phyloP scores from a whole-genome alignment of 2,888 invertebrate species.

The Candidula unifasciata region DNA sequence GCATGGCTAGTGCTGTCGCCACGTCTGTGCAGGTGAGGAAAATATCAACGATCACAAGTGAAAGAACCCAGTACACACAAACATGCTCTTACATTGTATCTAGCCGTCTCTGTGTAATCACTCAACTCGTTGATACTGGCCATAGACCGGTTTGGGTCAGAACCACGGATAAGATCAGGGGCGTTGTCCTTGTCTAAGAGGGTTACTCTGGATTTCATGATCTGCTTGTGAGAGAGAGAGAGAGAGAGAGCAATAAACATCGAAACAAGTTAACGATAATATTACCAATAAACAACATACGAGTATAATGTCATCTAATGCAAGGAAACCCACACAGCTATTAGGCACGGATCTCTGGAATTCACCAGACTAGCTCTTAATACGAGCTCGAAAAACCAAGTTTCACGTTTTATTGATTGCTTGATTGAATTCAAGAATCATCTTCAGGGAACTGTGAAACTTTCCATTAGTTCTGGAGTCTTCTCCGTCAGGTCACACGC shows the following conservation, averaged over 20 bases:
- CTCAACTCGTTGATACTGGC: slow-evolving; percentile 70
- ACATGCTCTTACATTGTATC: slow-evolving; percentile 86
- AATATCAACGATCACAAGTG: too few relatives aligned
- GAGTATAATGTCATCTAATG: neutral
- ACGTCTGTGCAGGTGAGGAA: too few relatives aligned
- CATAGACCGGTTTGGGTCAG: slow-evolving; percentile 74
- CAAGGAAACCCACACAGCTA: too few relatives aligned
- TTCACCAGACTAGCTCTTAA: too few relatives aligned
- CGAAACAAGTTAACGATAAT: neutral
- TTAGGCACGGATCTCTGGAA: too few relatives aligned
- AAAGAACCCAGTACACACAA: slow-evolving; percentile 86
- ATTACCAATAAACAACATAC: neutral
- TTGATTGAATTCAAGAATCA: too few relatives aligned
- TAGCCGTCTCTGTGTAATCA: slow-evolving; percentile 79
- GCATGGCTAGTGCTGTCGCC: too few relatives aligned
- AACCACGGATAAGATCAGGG: slow-evolving; percentile 89
- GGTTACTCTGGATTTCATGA: slow-evolving; percentile 51
- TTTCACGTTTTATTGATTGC: too few relatives aligned
- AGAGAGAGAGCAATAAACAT: neutral
- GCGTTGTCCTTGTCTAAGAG: slow-evolving; percentile 81
- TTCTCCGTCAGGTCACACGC: too few relatives aligned
- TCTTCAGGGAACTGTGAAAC: too few relatives aligned
- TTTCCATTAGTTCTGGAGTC: too few relatives aligned
- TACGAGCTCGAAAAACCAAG: too few relatives aligned
- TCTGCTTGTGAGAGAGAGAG: neutral